Conservation (phyloP, 2,797 vertebrate species). For the Pseudopleuronectes americanus region DNA sequence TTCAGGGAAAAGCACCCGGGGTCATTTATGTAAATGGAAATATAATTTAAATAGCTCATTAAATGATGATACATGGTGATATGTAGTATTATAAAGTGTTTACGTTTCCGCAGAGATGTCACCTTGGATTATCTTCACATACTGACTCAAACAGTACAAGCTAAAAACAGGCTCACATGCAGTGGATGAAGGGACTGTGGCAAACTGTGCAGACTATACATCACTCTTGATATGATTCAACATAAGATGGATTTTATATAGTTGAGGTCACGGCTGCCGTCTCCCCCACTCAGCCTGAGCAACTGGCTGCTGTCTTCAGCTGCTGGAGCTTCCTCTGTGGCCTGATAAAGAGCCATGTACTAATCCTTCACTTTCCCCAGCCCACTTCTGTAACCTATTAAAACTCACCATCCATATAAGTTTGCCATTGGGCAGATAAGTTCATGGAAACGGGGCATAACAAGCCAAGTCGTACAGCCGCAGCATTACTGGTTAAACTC, state of each 20-base stretch:
- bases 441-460: conserved; percentile 42
- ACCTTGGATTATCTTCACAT: conserved; percentile 37
- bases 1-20: not conserved
- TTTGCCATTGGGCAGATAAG: conserved; percentile 58
- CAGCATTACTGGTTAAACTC: conserved; percentile 25
- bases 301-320: conserved; percentile 47
- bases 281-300: conserved; percentile 36
- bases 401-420: conserved; percentile 56
- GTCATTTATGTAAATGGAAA: conserved; percentile 2
- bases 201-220: conserved; percentile 31
- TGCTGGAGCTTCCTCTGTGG: conserved; percentile 30
- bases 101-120: conserved; percentile 19
- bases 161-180: conserved; percentile 18
- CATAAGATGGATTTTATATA: conserved; percentile 54
- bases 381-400: conserved; percentile 61
- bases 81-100: conserved; percentile 3
- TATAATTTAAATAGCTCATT: not conserved
- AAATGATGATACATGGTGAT: not conserved
- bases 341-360: conserved; percentile 51
- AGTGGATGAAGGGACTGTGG: conserved; percentile 16
- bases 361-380: conserved; percentile 58
- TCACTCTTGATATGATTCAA: conserved; percentile 41
- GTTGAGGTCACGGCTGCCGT: conserved; percentile 44
- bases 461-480: conserved; percentile 31
- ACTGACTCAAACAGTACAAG: conserved; percentile 15